Evolutionary conservation across 2,113 vertebrate genomes (phyloP), one percentile per base, ranked within the genome.

Genomic region (Prinia subflava): DNA sequence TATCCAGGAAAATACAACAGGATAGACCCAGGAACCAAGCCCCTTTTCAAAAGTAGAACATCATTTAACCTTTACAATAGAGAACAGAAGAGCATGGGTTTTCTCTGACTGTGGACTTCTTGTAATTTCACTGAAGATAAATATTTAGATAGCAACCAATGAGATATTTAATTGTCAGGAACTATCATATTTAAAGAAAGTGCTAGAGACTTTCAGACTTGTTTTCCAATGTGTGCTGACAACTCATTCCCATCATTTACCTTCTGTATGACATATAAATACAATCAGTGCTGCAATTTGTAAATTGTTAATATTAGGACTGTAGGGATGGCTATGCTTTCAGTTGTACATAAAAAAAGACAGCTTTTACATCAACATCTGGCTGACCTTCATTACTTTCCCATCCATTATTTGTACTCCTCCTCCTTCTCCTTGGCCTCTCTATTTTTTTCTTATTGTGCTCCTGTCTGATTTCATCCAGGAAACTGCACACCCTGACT

Each of bases 261-360:
- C 83, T 65, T 94, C 62, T 41, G 64, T 42, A 91, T 80, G 78
- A 89, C 83, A 92, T 79, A 80, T 56, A 81, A 95, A 94, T 69
- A 78, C 86, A 92, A 42, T 86, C 92, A 83, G 56, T 83, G 64
- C 65, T 91, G 53, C 83, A 91, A 89, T 91, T 95, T 78, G 81
- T 92, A 95, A 95, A 96, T 85, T 95, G 88, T 93, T 94, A 96
- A 59, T 85, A 92, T 83, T 95, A 94, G 33, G 64, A 84, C 60
- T 87, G 71, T 42, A 90, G 42, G 64, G 42, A 85, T 80, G 39
- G 13, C 68, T 94, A 57, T 41, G 55, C 67, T 84, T 92, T 92
- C 90, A 86, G 68, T 55, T 88, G 49, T n/a, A 30, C 33, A 56
- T 16, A 57, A 83, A 87, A 94, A 84, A 86, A 28, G 46, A 82